These are phyloP conservation scores for Bombus haemorrhoidalis DNA, from an alignment of 1,140 invertebrate genomes.

Conservation along the genomic window DNA sequence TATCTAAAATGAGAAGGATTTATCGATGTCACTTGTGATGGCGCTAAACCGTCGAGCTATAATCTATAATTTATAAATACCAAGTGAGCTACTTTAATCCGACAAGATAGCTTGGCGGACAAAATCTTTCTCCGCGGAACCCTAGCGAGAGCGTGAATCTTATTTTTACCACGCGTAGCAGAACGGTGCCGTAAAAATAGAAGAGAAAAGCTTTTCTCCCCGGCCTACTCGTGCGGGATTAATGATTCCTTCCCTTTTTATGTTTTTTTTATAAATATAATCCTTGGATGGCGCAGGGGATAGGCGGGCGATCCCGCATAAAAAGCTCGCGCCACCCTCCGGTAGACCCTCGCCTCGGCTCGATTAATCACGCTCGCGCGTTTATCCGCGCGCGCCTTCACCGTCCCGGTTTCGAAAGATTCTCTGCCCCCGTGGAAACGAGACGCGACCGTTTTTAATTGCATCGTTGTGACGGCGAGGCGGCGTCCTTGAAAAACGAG, in stretches of 20 bases:
- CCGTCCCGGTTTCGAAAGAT: constrained; percentile 20
- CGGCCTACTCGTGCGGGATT: constrained; percentile 57
- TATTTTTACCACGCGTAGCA: constrained; percentile 58
- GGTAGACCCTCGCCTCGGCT: constrained; percentile 10
- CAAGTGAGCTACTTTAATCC: constrained; percentile 4
- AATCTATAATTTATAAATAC: constrained; percentile 3
- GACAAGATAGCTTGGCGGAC: neutral
- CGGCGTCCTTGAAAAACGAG: constrained; percentile 11
- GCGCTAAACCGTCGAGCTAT: too few species aligned
- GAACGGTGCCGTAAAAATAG: constrained; percentile 54
- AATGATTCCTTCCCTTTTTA: constrained; percentile 44
- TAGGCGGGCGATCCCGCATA: constrained; percentile 8
- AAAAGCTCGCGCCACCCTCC: constrained; percentile 46
- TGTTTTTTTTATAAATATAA: constrained; percentile 49
- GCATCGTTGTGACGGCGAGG: neutral
- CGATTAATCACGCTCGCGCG: constrained; percentile 45
- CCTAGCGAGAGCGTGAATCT: constrained; percentile 35
- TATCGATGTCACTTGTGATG: too few species aligned
- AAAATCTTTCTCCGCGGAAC: constrained; percentile 17
- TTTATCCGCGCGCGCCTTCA: neutral
- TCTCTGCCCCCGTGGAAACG: neutral
- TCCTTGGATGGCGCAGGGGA: constrained; percentile 4
- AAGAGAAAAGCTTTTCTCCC: constrained; percentile 45
- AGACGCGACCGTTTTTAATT: constrained; percentile 5
- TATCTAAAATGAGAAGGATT: too few species aligned